A percentile compares a stretch with the other conserved stretches of the same genome.
Evolutionary conservation across 2,113 vertebrate species (phyloP).

Genomic region (Delphinus delphis): DNA sequence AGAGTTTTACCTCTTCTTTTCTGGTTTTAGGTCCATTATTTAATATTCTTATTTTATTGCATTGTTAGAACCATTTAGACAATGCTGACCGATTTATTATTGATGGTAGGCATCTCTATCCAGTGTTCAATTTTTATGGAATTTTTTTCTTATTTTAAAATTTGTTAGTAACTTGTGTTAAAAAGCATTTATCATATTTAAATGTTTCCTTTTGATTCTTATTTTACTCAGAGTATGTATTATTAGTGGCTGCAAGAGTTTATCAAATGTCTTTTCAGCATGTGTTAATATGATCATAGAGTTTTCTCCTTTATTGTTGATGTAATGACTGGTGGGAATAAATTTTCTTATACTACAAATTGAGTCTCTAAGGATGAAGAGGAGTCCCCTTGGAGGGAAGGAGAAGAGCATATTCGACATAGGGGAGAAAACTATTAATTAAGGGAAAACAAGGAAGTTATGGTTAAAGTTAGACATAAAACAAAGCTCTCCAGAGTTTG

Average conservation of each 20-base stretch:
- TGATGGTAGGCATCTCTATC: neutral
- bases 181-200: neutral
- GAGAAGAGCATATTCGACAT: neutral
- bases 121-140: constrained; percentile 2
- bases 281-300: neutral
- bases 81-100: neutral
- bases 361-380: neutral
- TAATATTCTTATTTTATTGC: constrained; percentile 52
- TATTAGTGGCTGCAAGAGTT: neutral
- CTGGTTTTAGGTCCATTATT: neutral
- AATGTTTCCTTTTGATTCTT: neutral
- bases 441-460: neutral
- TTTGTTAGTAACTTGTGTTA: neutral
- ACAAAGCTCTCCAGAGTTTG: neutral
- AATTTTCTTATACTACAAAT: neutral
- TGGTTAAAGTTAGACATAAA: neutral
- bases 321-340: neutral
- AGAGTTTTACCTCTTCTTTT: neutral
- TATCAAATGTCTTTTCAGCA: neutral
- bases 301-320: neutral
- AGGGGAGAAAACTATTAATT: neutral
- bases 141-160: neutral
- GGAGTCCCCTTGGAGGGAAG: neutral
- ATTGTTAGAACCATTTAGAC: neutral
- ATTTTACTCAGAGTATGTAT: neutral